phyloP scores from a whole-genome alignment of 1,140 invertebrate genomes.

The Aradophagus sp. region DNA sequence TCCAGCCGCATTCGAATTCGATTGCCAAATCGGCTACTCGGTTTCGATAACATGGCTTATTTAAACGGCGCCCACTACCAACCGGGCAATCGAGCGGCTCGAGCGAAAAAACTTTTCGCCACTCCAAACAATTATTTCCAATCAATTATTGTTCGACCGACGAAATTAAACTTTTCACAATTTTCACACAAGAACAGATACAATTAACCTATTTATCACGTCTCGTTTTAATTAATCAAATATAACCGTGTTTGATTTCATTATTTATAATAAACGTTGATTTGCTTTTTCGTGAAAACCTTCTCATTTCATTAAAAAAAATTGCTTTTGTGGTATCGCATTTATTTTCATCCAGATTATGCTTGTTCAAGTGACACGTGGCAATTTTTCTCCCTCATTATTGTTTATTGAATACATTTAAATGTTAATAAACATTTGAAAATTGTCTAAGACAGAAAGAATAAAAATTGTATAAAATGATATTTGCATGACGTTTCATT shows the following conservation, averaged over 20 bases:
- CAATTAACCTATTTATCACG: constrained; percentile 33
- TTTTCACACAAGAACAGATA: constrained; percentile 24
- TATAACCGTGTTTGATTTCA: constrained; percentile 3
- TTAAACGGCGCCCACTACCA: constrained; percentile 11
- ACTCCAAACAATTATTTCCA: constrained; percentile 32
- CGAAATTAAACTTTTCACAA: constrained; percentile 17
- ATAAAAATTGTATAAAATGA: too few relatives aligned
- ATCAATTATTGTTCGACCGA: constrained; percentile 26
- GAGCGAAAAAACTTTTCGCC: constrained; percentile 25
- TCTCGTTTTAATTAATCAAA: constrained; percentile 27
- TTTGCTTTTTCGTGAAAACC: too few relatives aligned
- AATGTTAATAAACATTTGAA: too few relatives aligned
- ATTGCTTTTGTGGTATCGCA: too few relatives aligned
- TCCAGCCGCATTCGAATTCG: constrained; percentile 3
- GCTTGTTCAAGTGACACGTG: too few relatives aligned
- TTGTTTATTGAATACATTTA: too few relatives aligned
- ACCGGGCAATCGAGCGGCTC: constrained; percentile 9
- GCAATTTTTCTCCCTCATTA: too few relatives aligned
- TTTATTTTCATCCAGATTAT: too few relatives aligned
- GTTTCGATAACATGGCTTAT: constrained; percentile 18
- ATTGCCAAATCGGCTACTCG: constrained; percentile 28
- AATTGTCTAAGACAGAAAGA: too few relatives aligned
- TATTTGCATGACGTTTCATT: too few relatives aligned
- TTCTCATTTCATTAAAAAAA: too few relatives aligned
- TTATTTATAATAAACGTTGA: background rate